Evolutionary conservation across 2,797 vertebrate genomes (phyloP).

Genomic region (Monodelphis domestica): DNA sequence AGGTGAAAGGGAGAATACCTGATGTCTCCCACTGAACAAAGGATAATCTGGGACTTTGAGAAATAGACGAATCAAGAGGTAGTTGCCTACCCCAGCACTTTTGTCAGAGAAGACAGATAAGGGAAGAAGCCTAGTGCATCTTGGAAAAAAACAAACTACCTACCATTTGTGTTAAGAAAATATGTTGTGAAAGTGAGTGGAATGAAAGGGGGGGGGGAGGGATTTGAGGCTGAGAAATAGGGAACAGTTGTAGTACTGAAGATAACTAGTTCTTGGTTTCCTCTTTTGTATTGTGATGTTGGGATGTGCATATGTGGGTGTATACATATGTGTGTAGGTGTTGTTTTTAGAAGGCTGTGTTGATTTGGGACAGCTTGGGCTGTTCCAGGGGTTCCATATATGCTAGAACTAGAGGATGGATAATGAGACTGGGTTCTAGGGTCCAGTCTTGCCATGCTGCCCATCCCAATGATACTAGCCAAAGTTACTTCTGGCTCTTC

Average conservation of each 20-base stretch:
- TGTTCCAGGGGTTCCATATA: neutral
- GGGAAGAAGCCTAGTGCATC: neutral
- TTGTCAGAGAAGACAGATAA: neutral
- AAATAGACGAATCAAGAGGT: neutral
- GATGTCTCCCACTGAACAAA: neutral
- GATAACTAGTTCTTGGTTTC: neutral
- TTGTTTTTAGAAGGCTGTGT: neutral
- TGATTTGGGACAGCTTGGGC: neutral
- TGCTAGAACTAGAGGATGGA: neutral
- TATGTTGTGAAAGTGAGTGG: neutral
- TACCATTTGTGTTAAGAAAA: neutral
- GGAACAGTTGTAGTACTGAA: neutral
- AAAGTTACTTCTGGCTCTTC: neutral
- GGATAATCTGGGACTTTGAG: neutral
- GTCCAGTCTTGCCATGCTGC: neutral
- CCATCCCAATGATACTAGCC: neutral
- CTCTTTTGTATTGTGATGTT: neutral
- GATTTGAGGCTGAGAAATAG: neutral
- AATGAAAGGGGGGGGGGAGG: neutral
- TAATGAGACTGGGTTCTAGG: neutral
- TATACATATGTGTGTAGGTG: neutral
- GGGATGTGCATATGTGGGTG: neutral
- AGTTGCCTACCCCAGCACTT: neutral
- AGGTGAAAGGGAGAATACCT: neutral
- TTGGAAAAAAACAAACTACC: neutral